phyloP scores from a whole-genome alignment of 2,888 invertebrate genomes.

The Platynereis dumerilii region DNA sequence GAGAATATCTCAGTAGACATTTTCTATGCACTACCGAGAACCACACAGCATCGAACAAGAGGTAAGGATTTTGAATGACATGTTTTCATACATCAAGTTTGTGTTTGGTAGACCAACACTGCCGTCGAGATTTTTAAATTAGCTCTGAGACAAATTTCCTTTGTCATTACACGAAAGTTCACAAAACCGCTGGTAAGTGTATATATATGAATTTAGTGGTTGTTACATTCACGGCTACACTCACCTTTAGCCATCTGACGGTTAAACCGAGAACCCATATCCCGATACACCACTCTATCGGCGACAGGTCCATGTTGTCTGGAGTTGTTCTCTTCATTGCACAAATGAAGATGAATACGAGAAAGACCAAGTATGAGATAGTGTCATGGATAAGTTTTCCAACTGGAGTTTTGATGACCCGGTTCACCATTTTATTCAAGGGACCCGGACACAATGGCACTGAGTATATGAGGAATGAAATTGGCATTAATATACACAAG shows the following conservation, averaged over 20 bases:
- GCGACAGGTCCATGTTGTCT: neutral
- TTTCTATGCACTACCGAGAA: no score
- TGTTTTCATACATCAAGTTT: no score
- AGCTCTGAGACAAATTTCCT: no score
- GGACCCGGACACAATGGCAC: neutral
- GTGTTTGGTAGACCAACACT: no score
- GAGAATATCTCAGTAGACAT: no score
- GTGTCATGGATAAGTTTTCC: conserved; percentile 20
- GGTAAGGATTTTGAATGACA: no score
- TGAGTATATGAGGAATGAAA: conserved; percentile 16
- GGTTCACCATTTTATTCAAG: neutral
- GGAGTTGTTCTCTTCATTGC: neutral
- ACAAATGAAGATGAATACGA: conserved; percentile 2
- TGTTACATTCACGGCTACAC: no score
- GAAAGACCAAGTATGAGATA: conserved; percentile 12
- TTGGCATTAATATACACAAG: conserved; percentile 11
- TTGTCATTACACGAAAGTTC: no score
- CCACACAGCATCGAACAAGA: no score
- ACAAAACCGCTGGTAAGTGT: no score
- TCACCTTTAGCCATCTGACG: conserved; percentile 9
- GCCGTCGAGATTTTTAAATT: no score
- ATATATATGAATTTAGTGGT: no score
- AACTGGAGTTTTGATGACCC: conserved; percentile 11
- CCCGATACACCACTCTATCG: conserved; percentile 8
- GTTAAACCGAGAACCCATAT: conserved; percentile 18